Percentiles rank a stretch among this genome's conserved stretches.
Conservation (phyloP, 2,113 vertebrate genomes). For the Ceyx cyanopectus region DNA sequence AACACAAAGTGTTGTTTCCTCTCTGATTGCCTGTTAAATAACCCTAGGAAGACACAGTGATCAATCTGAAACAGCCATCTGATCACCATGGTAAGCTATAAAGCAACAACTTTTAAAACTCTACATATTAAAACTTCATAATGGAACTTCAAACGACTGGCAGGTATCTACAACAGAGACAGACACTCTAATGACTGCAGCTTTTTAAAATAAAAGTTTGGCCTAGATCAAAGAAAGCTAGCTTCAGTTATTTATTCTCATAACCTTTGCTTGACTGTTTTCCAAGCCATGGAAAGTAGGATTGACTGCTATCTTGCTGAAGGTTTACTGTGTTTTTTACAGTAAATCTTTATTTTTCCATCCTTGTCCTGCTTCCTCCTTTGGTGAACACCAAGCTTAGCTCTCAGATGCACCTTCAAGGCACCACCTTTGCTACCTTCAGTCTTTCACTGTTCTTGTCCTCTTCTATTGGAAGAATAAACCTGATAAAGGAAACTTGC, state of each 20-base stretch:
- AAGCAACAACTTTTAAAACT: not conserved
- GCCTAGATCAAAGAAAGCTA: not conserved
- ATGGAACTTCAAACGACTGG: not conserved
- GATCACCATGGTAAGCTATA: not conserved
- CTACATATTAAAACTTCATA: not conserved
- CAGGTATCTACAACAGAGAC: not conserved
- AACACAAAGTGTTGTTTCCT: conserved; percentile 17
- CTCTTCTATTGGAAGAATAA: too few species aligned
- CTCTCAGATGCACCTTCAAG: not conserved
- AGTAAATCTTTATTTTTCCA: not conserved
- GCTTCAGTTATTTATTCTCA: not conserved
- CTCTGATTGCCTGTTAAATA: not conserved
- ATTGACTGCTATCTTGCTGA: not conserved
- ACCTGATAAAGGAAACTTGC: too few species aligned
- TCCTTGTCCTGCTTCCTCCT: not conserved
- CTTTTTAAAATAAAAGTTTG: conserved; percentile 2
- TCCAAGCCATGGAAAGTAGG: not conserved
- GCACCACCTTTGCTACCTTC: too few species aligned
- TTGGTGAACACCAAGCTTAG: not conserved
- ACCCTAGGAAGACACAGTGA: not conserved
- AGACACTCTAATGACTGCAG: not conserved
- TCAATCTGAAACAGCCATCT: not conserved
- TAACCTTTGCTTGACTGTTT: not conserved
- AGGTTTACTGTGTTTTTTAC: not conserved
- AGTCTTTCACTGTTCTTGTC: too few species aligned